A percentile compares a stretch with the other conserved stretches of the same genome.
Conservation (phyloP, 2,888 invertebrate species). For the Chrysotoxum bicinctum region DNA sequence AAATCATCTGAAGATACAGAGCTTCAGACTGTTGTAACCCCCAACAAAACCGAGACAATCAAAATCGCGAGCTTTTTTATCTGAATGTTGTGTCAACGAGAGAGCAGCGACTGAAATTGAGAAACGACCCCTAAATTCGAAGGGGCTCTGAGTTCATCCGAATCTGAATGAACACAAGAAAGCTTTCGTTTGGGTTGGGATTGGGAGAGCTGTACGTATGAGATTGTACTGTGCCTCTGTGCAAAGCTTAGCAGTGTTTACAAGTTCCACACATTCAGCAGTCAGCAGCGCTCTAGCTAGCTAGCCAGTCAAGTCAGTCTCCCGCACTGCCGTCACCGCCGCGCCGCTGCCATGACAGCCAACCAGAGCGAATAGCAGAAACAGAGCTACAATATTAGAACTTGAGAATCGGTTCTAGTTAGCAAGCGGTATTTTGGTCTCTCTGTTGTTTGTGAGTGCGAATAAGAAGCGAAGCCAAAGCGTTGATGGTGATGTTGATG, state of each 20-base stretch:
- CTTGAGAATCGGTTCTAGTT: conserved; percentile 36
- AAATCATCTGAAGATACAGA: conserved; percentile 68
- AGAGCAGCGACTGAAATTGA: conserved; percentile 27
- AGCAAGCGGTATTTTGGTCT: conserved; percentile 23
- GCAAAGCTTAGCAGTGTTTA: conserved; percentile 28
- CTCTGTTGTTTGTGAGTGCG: conserved; percentile 19
- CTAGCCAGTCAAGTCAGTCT: neutral
- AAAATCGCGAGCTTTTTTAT: conserved; percentile 46
- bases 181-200: conserved; percentile 35
- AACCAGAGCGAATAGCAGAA: neutral
- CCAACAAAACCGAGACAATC: conserved; percentile 22
- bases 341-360: conserved; percentile 12
- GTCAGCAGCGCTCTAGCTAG: conserved; percentile 38
- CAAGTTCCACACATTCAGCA: conserved; percentile 49
- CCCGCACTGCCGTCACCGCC: too few species aligned
- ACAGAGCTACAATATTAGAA: neutral
- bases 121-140: conserved; percentile 64
- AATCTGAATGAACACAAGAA: conserved; percentile 34
- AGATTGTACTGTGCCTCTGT: neutral
- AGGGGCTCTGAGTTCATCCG: conserved; percentile 53
- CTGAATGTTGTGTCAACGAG: conserved; percentile 19
- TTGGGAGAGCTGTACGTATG: neutral
- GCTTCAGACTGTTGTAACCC: conserved; percentile 68
- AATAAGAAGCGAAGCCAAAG: neutral
- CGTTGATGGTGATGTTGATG: conserved; percentile 22